Base-by-base conservation (phyloP, 2,888 invertebrate genomes). In the Calephelis perditalis region DNA sequence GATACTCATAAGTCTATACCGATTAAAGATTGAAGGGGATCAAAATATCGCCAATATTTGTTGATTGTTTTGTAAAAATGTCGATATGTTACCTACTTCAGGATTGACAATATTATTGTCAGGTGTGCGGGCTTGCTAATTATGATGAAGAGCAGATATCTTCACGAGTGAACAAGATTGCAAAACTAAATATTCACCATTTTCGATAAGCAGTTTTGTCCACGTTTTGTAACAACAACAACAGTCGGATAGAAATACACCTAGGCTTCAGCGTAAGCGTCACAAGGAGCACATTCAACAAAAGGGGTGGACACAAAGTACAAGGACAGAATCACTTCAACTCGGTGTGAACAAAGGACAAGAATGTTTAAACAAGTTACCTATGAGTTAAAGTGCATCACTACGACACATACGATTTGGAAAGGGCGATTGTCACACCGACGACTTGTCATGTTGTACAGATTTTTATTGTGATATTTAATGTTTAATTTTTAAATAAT, bases 341-440 rank as follows among this genome's bases (percentile, higher is more conserved):
- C 70, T 71, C 56, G 7, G 9, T 35, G 52, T 35, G 56, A 68
- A 54, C 61, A 11, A 36, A 57, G 56, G 45, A 59, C 56, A 47
- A 56, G 36, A 12, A 55, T 52, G 43, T 15, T 12, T 58, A 40
- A 58, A 56, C 62, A 57, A 59, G 60, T 64, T 61, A 61, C 66
- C 66, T 68, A 68, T 59, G 68, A 77, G 78, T 77, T 79, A 77
- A 78, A 80, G 77, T 76, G 76, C 67, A 65, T 65, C 67, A 78
- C 77, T 79, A 70, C 64, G 40, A 68, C 71, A 73, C 78, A 77
- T 78, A 84, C 84, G 83, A 77, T 82, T 86, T 86, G 82, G 86
- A 71, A 76, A 71, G 86, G 87, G 86, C 87, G 86, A 83, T 84
- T 77, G 86, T 85, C 80, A 86, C 86, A 81, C 75, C 75, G 84